Evolutionary conservation across 2,797 vertebrate species (phyloP).

Genomic region (Chiloscyllium punctatum): DNA sequence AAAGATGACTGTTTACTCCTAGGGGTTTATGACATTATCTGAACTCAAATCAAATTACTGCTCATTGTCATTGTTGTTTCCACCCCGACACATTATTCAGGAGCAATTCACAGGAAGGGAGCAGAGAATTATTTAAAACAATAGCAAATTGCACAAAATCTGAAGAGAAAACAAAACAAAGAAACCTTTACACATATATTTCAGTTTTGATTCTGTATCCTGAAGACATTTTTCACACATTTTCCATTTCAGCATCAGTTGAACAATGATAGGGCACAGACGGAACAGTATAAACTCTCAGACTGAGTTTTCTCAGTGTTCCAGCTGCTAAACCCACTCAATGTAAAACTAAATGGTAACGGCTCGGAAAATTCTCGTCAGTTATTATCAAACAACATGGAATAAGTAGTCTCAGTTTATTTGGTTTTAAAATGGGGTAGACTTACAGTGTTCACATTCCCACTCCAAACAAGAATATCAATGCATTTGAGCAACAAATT

Average conservation of each 20-base stretch:
- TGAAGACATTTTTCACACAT: not conserved
- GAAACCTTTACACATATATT: not conserved
- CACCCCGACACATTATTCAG: not conserved
- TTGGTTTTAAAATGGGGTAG: not conserved
- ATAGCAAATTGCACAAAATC: not conserved
- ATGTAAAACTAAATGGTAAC: not conserved
- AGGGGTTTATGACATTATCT: conserved; percentile 13
- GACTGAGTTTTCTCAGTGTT: not conserved
- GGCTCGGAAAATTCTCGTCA: not conserved
- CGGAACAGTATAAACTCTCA: not conserved
- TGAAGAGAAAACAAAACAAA: not conserved
- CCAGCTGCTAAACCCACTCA: not conserved
- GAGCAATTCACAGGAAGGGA: not conserved
- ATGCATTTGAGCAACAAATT: not conserved
- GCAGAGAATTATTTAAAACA: not conserved
- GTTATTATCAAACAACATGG: not conserved
- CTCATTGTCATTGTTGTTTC: not conserved
- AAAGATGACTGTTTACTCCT: not conserved
- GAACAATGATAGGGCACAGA: not conserved
- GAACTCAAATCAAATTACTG: conserved; percentile 19
- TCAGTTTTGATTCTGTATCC: not conserved
- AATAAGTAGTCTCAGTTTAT: not conserved
- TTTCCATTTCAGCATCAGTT: not conserved
- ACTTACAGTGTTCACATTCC: not conserved
- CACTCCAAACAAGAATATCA: not conserved